Evolutionary conservation across 2,797 vertebrate species (phyloP).

Genomic region (Chelonia mydas): DNA sequence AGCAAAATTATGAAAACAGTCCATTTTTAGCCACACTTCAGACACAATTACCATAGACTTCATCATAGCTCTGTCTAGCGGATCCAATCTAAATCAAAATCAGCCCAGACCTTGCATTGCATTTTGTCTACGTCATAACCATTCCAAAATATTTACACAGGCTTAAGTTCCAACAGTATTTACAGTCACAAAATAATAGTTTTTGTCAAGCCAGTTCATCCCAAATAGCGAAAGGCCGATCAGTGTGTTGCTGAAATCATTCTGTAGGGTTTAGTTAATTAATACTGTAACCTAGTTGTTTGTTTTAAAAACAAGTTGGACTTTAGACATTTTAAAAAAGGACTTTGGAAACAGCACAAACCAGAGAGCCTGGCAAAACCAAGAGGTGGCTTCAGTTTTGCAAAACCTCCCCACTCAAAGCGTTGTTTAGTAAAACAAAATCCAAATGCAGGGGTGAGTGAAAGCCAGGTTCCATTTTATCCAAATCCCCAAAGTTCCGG

Average conservation of each 20-base stretch:
- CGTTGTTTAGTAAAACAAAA: accelerated
- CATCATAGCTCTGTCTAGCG: background rate
- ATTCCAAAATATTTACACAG: conserved; percentile 53
- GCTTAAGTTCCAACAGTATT: conserved; percentile 51
- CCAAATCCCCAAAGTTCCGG: accelerated
- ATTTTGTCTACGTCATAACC: background rate
- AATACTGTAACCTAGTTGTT: conserved; percentile 9
- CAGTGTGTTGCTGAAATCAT: conserved; percentile 14
- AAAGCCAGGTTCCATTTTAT: background rate
- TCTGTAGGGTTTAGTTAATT: conserved; percentile 7
- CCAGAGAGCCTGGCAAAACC: background rate
- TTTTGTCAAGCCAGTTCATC: conserved; percentile 50
- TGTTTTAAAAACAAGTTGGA: conserved; percentile 47
- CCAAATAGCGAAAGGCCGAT: background rate
- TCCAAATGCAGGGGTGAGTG: accelerated
- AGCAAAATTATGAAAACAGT: conserved; percentile 9
- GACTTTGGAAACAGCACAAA: background rate
- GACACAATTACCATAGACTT: background rate
- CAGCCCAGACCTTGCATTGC: background rate
- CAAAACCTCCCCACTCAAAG: background rate
- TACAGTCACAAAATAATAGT: conserved; percentile 43
- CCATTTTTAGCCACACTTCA: conserved; percentile 33
- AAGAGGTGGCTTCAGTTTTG: background rate
- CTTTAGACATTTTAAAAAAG: background rate
- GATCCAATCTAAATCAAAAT: conserved; percentile 31